phyloP scores from a whole-genome alignment of 2,888 invertebrate species.

The Sympetrum striolatum region DNA sequence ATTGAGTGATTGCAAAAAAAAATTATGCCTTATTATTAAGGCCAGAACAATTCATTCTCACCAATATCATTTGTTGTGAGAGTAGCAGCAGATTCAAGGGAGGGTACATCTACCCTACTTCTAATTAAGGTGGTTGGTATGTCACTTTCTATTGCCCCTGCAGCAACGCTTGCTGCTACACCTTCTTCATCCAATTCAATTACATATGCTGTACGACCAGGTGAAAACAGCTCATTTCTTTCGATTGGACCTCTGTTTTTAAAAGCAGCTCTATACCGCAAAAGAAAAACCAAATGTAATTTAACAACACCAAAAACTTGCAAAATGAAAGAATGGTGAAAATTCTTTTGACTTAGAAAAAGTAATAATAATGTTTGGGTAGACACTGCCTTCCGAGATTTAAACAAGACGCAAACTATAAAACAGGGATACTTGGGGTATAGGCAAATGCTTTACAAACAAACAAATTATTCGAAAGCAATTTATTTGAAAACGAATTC shows the following conservation, averaged over 20 bases:
- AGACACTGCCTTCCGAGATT: too few relatives aligned
- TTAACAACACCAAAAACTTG: background rate
- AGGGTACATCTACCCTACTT: slow-evolving; percentile 89
- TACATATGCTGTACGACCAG: slow-evolving; percentile 98
- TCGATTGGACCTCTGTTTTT: slow-evolving; percentile 64
- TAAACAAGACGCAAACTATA: too few relatives aligned
- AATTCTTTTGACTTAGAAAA: too few relatives aligned
- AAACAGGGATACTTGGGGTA: too few relatives aligned
- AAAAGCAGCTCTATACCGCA: slow-evolving; percentile 19
- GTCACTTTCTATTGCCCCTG: slow-evolving; percentile 71
- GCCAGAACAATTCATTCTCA: background rate
- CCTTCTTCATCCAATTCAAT: slow-evolving; percentile 91
- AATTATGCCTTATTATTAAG: background rate
- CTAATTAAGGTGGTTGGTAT: slow-evolving; percentile 95
- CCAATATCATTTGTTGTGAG: slow-evolving; percentile 77
- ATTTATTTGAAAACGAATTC: too few relatives aligned
- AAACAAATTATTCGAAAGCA: too few relatives aligned
- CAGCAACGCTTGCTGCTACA: slow-evolving; percentile 55
- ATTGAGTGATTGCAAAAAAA: background rate
- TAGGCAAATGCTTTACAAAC: too few relatives aligned
- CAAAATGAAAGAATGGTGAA: too few relatives aligned
- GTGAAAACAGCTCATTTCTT: slow-evolving; percentile 89
- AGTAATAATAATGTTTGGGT: too few relatives aligned
- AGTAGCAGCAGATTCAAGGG: slow-evolving; percentile 71
- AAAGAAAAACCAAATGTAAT: background rate